Conservation (phyloP, 2,888 invertebrate species). For the Chloroclystis v-ata region DNA sequence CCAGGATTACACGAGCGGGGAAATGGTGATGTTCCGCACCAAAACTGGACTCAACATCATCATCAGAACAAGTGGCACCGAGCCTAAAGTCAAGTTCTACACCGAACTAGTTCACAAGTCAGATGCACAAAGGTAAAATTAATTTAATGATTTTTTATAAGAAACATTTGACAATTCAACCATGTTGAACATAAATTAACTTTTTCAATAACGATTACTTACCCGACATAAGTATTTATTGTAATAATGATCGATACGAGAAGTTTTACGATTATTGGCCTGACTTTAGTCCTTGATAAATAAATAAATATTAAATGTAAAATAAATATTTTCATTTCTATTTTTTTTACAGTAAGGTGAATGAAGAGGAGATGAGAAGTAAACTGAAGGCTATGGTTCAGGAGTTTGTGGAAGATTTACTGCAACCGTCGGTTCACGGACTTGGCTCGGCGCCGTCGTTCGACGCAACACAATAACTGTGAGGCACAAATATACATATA, state of each 20-base stretch:
- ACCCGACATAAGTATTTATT: too few species aligned
- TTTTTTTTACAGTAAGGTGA: slow-evolving; percentile 79
- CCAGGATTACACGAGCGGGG: slow-evolving; percentile 74
- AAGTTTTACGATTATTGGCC: too few species aligned
- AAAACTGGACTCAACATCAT: slow-evolving; percentile 91
- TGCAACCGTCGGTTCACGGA: slow-evolving; percentile 85
- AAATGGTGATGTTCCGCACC: slow-evolving; percentile 98
- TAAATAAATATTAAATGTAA: too few species aligned
- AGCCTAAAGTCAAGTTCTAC: slow-evolving; percentile 99
- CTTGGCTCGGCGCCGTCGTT: slow-evolving; percentile 2
- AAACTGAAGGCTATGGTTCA: slow-evolving; percentile 86
- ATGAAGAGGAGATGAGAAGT: slow-evolving; percentile 79
- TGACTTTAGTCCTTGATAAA: too few species aligned
- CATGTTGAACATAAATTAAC: too few species aligned
- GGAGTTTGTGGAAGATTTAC: slow-evolving; percentile 86
- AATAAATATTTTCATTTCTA: too few species aligned
- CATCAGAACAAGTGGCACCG: slow-evolving; percentile 97
- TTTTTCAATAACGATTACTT: too few species aligned
- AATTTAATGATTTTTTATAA: not conserved
- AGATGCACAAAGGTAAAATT: slow-evolving; percentile 33
- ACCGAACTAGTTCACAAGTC: slow-evolving; percentile 87
- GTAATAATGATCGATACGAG: too few species aligned
- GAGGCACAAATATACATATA: not conserved
- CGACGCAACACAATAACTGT: not conserved
- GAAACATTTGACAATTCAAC: too few species aligned